phyloP scores from a whole-genome alignment of 2,113 vertebrate species.

The Empidonax traillii region DNA sequence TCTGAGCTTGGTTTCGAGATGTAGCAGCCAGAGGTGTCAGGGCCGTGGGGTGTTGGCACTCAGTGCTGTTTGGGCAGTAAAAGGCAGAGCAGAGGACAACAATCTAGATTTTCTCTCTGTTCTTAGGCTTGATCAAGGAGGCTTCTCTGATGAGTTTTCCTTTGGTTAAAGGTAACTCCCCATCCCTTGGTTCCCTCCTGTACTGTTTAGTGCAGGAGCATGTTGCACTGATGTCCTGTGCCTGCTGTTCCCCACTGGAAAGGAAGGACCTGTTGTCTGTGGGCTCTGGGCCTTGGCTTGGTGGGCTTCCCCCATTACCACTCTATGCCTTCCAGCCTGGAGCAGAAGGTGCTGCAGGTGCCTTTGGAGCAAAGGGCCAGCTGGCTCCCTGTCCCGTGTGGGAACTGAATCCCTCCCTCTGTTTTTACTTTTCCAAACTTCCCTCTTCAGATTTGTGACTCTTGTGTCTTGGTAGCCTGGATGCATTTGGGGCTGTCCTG shows the following conservation, averaged over 20 bases:
- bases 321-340: background rate
- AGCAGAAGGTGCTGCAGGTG: background rate
- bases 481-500: background rate
- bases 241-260: background rate
- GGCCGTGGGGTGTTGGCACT: fast-evolving
- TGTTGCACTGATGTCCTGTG: background rate
- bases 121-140: background rate
- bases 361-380: background rate
- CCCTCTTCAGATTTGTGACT: background rate
- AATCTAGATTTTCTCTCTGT: background rate
- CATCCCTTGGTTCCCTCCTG: background rate
- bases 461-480: background rate
- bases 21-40: background rate
- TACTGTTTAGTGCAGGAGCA: background rate
- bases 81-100: background rate
- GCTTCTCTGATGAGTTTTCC: background rate
- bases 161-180: background rate
- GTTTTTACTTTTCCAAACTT: background rate
- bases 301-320: background rate
- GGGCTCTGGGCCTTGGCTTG: background rate
- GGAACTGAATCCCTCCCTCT: background rate
- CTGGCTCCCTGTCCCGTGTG: background rate
- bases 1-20: background rate
- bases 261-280: background rate
- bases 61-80: background rate